Base-by-base conservation (phyloP, 2,113 vertebrate species). In the Bufo bufo region DNA sequence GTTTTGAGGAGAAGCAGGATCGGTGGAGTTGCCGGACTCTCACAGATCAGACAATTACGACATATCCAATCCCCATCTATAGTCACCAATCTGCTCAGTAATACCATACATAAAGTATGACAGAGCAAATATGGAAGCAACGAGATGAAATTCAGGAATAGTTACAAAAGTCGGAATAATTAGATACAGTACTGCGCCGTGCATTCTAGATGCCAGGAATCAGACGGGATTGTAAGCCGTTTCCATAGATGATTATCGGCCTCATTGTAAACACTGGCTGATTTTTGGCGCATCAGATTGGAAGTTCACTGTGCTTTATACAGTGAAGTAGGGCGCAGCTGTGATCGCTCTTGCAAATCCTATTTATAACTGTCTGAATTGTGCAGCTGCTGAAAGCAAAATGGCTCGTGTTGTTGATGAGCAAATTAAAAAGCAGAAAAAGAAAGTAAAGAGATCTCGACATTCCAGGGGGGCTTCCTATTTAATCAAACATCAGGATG, bases 311-410 rank as follows among this genome's bases (percentile, higher is more conserved):
- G 43, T 58, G 50, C 45, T 11, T 69, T 56, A 87, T 54, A 82
- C 65, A 23, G 65, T 58, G 33, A 81, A 59, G 82, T 49, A 82
- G 66, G 54, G 23, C 52, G 45, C 86, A 82, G 86, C 86, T 87
- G 86, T 23, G 66, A 82, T 58, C 33, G 23, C 50, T 47, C 78
- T 74, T 87, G 66, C 54, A 59, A 23, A 82, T 82, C 52, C 61
- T 87, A 87, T 82, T 87, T 87, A 87, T 87, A 87, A 74, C 79
- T 7, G 43, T 52, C 74, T 66, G 77, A 82, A 87, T 14, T n/a
- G 66, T 87, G 43, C 86, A 87, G 86, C 86, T 87, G 86, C 86
- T 59, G 54, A 72, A 87, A 43, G 63, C 78, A 74, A 71, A 72
- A 58, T 17, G 65, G 45, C 61, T 72, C 65, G n/a, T 87, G 16